Percentiles rank a stretch among this genome's conserved stretches.
Conservation (phyloP, 1,140 invertebrate genomes). For the Dinothrombium tinctorium region DNA sequence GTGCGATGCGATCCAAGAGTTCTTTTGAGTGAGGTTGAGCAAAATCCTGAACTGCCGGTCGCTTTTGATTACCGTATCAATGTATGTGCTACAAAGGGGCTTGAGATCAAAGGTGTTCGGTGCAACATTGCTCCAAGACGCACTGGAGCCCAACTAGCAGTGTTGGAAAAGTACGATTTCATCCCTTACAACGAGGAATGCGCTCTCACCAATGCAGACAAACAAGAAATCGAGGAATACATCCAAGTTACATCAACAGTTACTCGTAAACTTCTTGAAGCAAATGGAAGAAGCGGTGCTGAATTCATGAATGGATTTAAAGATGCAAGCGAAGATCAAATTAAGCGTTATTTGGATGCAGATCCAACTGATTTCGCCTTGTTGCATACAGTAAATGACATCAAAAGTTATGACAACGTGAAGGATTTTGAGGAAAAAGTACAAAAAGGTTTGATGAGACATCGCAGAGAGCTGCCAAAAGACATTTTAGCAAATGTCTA, state of each 20-base stretch:
- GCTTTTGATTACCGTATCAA: conserved; percentile 12
- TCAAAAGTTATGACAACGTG: conserved; percentile 1
- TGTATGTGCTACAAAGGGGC: conserved; percentile 20
- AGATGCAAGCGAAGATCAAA: conserved; percentile 7
- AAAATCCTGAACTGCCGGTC: conserved; percentile 6
- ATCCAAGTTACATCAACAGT: conserved; percentile 15
- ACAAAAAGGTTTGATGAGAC: conserved; percentile 9
- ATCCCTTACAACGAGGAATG: conserved; percentile 38
- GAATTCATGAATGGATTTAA: conserved; percentile 14
- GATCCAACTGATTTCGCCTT: conserved; percentile 7
- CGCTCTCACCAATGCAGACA: conserved; percentile 17
- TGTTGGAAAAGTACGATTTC: conserved; percentile 56
- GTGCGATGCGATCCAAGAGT: conserved; percentile 25
- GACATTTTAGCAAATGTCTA: conserved; percentile 10
- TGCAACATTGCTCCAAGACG: conserved; percentile 62
- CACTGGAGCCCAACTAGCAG: conserved; percentile 38
- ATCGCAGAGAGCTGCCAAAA: conserved; percentile 1
- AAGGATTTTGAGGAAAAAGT: conserved; percentile 6
- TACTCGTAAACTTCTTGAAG: conserved; percentile 14
- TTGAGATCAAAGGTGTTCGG: conserved; percentile 26
- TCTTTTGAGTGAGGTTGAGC: conserved; percentile 8
- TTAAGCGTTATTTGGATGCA: conserved; percentile 9
- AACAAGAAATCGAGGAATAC: conserved; percentile 16
- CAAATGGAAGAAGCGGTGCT: not conserved
- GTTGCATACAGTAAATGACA: conserved; percentile 7